phyloP scores from a whole-genome alignment of 2,797 vertebrate genomes.

The Pangasius macronema region DNA sequence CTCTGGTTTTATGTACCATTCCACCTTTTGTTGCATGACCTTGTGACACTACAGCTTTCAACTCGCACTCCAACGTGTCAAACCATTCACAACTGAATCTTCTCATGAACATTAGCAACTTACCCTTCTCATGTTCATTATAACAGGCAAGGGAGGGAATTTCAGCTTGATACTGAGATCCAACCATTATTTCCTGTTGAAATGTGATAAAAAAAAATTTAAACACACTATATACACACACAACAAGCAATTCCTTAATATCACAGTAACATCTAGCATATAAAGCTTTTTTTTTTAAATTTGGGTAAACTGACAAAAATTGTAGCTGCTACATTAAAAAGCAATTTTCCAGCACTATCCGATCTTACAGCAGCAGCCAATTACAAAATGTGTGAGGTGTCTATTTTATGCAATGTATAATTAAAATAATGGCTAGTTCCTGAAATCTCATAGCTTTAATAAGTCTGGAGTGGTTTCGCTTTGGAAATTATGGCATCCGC shows the following conservation, averaged over 20 bases:
- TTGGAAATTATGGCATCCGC: not conserved
- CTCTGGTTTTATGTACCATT: not conserved
- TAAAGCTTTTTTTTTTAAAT: too few relatives aligned
- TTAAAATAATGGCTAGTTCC: not conserved
- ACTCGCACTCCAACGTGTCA: not conserved
- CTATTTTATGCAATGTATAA: not conserved
- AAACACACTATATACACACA: not conserved
- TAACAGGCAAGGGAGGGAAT: constrained; percentile 79
- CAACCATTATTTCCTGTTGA: constrained; percentile 87
- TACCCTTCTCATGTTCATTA: constrained; percentile 73
- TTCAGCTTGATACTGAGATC: constrained; percentile 85
- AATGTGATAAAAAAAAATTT: not conserved
- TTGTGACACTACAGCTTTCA: not conserved
- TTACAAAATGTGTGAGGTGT: not conserved
- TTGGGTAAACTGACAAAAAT: not conserved
- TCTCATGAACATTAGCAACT: constrained; percentile 31
- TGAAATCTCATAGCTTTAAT: not conserved
- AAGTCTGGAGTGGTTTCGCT: not conserved
- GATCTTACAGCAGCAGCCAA: not conserved
- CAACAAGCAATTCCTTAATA: not conserved
- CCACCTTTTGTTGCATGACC: not conserved
- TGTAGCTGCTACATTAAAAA: not conserved
- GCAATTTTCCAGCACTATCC: not conserved
- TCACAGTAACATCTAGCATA: not conserved
- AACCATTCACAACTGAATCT: not conserved